Base-by-base conservation (phyloP, 1,140 invertebrate genomes). In the Pseudomyrmex gracilis region DNA sequence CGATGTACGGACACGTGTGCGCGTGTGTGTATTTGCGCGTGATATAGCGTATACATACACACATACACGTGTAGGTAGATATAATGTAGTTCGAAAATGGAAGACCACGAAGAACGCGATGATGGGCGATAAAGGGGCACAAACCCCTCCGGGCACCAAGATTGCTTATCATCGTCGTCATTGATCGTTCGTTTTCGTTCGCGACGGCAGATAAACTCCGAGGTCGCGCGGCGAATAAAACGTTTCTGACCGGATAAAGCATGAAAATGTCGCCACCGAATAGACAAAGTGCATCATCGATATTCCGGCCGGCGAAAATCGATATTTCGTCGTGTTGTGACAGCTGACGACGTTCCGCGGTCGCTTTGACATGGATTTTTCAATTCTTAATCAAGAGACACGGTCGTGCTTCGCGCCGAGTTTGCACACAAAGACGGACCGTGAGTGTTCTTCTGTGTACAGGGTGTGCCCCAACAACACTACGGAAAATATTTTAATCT, bases 91-190 rank as follows among this genome's bases (percentile, higher is more conserved):
- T 77, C 24, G 51, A 77, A 51, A 68, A 77, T 22, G 8, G 17
- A 47, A 51, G 15, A 17, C 24, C 17, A 68, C 34, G 73, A 68
- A 68, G 74, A 68, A 55, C 63, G 51, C 61, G 63, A 57, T 68
- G 74, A 77, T 77, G 63, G 74, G 74, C 74, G 74, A 77, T 77
- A 77, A 77, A 68, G 34, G 34, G 34, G 74, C 49, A 67, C 63
- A 67, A 77, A 67, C 63, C 20, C 74, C 73, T 57, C 53, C 49
- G 49, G 74, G 51, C 74, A 77, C n/a, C 13, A 7, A 63, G 63
- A 77, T 77, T 77, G 74, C 63, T 77, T 77, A 77, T 77, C 74
- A 77, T 77, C 67, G 74, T 68, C 63, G 63, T 77, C 73, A 67
- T 77, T 49, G 74, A 67, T 77, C 73, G 73, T 66, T 77, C 61